These are phyloP conservation scores for Cricetomys ansorgei DNA, from an alignment of 2,113 vertebrate genomes.

Conservation along the genomic window DNA sequence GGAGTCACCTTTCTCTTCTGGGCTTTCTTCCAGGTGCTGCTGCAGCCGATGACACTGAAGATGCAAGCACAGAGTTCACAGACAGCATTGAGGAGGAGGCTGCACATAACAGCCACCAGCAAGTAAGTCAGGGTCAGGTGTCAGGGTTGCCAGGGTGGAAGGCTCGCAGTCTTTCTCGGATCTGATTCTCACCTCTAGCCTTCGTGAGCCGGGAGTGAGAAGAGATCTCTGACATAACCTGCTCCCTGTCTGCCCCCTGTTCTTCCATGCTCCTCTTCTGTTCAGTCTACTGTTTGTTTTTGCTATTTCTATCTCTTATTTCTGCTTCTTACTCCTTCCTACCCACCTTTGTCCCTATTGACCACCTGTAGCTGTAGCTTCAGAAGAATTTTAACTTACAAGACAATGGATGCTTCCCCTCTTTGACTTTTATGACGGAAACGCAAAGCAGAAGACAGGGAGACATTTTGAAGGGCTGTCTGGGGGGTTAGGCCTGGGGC, in stretches of 20 bases:
- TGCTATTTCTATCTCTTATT: neutral
- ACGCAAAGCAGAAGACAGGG: conserved; percentile 42
- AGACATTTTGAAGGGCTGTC: neutral
- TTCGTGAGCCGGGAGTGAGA: neutral
- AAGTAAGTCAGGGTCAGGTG: conserved; percentile 81
- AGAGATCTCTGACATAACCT: neutral
- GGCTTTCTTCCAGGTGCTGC: conserved; percentile 85
- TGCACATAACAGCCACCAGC: conserved; percentile 68
- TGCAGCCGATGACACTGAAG: conserved; percentile 82
- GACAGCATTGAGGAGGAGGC: conserved; percentile 88
- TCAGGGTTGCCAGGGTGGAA: neutral
- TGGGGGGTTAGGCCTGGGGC: neutral
- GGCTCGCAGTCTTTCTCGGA: neutral
- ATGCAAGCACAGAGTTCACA: conserved; percentile 84
- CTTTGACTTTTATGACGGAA: conserved; percentile 48
- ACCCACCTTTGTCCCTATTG: neutral
- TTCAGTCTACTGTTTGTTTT: neutral
- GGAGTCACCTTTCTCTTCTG: conserved; percentile 65
- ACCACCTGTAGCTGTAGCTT: conserved; percentile 49
- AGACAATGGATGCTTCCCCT: conserved; percentile 28
- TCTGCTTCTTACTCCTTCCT: neutral
- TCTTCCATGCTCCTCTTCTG: neutral
- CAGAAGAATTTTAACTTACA: conserved; percentile 48
- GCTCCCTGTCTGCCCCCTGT: neutral
- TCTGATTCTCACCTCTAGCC: neutral